Percentiles rank a stretch among this genome's conserved stretches.
phyloP scores from a whole-genome alignment of 2,888 invertebrate genomes.

The Sarcophaga caerulescens region DNA sequence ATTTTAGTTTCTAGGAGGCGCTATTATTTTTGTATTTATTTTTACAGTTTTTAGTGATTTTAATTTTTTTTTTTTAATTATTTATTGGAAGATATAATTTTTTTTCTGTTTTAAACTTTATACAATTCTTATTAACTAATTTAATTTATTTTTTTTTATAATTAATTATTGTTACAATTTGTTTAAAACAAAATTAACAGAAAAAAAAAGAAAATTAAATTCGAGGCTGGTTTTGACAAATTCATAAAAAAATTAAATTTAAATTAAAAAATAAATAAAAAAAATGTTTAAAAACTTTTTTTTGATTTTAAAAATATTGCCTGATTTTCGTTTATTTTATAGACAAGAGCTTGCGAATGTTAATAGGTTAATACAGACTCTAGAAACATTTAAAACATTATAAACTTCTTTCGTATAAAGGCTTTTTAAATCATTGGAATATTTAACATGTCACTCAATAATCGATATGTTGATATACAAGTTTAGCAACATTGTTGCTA shows the following conservation, averaged over 20 bases:
- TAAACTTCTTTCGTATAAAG: too few relatives aligned
- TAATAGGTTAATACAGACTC: too few relatives aligned
- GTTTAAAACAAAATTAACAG: neutral
- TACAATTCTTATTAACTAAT: slow-evolving; percentile 63
- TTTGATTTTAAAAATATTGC: neutral
- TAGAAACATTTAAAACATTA: too few relatives aligned
- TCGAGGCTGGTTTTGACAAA: too few relatives aligned
- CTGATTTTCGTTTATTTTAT: slow-evolving; percentile 27
- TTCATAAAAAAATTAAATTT: too few relatives aligned
- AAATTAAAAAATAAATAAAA: too few relatives aligned
- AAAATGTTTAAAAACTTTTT: neutral
- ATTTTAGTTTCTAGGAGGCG: neutral
- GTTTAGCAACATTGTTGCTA: too few relatives aligned
- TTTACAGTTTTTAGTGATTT: too few relatives aligned
- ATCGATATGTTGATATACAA: too few relatives aligned
- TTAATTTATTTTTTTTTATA: neutral
- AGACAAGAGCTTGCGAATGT: slow-evolving; percentile 1
- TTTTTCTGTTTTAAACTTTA: slow-evolving; percentile 52
- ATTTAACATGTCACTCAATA: too few relatives aligned
- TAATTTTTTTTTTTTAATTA: slow-evolving; percentile 7
- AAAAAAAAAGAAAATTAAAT: neutral
- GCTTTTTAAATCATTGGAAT: too few relatives aligned
- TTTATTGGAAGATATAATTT: slow-evolving; percentile 57
- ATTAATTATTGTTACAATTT: neutral
- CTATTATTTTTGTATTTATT: too few relatives aligned